These are phyloP conservation scores for Euphonia xanthogaster DNA, from an alignment of 2,797 vertebrate genomes.

Conservation along the genomic window DNA sequence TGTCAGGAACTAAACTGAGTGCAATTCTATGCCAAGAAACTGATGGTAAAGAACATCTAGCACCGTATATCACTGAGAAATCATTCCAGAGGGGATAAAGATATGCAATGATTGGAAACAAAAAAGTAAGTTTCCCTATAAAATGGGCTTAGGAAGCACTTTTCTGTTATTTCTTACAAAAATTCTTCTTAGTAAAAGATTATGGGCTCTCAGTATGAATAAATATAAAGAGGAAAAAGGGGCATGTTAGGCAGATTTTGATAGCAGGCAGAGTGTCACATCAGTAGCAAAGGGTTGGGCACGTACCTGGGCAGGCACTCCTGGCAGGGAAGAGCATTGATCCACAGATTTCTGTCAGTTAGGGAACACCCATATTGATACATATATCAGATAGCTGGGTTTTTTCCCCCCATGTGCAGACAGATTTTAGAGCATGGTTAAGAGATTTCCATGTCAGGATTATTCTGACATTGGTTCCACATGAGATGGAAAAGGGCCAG, in stretches of 20 bases:
- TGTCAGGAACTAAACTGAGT: background rate
- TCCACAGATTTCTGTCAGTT: background rate
- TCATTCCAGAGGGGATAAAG: conserved; percentile 23
- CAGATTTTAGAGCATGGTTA: background rate
- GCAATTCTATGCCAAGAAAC: conserved; percentile 31
- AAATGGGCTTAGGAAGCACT: conserved; percentile 15
- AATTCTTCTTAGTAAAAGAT: background rate
- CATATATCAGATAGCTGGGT: accelerated
- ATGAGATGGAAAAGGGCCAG: background rate
- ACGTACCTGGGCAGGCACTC: background rate
- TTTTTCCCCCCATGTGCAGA: accelerated
- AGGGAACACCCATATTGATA: background rate
- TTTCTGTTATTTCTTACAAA: conserved; percentile 5
- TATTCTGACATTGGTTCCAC: background rate
- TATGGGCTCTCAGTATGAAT: background rate
- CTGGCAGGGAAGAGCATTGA: background rate
- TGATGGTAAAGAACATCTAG: conserved; percentile 33
- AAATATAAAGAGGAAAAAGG: background rate
- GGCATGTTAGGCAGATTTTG: background rate
- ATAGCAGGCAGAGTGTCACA: background rate
- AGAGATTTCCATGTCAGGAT: background rate
- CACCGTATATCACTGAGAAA: conserved; percentile 25
- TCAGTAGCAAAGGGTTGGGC: background rate
- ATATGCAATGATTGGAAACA: background rate
- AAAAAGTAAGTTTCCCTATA: background rate